phyloP scores from a whole-genome alignment of 2,797 vertebrate genomes.

The Hybognathus amarus region DNA sequence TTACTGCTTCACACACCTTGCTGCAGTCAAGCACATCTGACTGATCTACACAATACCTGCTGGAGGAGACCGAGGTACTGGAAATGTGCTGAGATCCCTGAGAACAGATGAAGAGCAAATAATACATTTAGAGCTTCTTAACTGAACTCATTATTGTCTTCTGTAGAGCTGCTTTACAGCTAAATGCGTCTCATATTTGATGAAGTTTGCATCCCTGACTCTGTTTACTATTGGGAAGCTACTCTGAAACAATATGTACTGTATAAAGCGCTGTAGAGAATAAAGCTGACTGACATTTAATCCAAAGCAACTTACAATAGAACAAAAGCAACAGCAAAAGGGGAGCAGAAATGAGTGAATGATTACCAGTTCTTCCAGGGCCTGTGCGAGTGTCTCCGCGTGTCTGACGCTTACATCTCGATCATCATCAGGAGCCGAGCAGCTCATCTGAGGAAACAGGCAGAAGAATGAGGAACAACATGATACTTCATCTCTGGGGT shows the following conservation, averaged over 20 bases:
- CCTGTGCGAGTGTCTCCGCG: neutral
- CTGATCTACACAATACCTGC: constrained; percentile 80
- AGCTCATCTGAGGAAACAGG: neutral
- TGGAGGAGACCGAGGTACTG: constrained; percentile 78
- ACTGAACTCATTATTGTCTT: no score
- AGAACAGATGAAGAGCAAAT: neutral
- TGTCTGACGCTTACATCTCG: neutral
- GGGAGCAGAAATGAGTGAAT: neutral
- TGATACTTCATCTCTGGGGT: neutral
- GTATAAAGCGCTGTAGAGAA: neutral
- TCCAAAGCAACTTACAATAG: neutral
- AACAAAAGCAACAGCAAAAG: no score
- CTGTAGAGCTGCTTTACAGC: no score
- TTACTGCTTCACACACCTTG: neutral
- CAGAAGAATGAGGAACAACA: no score
- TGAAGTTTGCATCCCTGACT: neutral
- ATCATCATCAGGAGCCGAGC: neutral
- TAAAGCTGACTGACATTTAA: neutral
- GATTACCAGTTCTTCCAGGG: neutral
- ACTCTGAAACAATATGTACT: neutral
- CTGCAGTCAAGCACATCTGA: neutral
- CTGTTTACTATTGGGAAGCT: no score
- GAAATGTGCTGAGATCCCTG: constrained; percentile 82
- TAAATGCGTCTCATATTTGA: no score
- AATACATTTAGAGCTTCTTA: no score